Evolutionary conservation across 2,797 vertebrate genomes (phyloP).

Genomic region (Sebastes paucispinis): DNA sequence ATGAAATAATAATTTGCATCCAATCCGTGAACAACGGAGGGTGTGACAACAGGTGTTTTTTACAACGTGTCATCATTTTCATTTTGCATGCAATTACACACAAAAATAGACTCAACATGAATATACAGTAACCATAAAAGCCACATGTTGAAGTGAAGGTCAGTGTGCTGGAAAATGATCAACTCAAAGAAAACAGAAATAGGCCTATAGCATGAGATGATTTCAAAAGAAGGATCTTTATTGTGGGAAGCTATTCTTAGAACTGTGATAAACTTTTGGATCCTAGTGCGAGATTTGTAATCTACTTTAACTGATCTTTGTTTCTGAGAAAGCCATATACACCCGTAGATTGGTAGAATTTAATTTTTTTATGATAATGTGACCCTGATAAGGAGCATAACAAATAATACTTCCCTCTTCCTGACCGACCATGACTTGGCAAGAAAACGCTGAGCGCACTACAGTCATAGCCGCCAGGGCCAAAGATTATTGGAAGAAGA

Average conservation of each 20-base stretch:
- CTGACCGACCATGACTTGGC: not conserved
- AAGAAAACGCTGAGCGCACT: not conserved
- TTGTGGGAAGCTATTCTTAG: not conserved
- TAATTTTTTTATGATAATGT: not conserved
- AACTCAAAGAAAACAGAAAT: constrained; percentile 11
- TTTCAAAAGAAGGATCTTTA: not conserved
- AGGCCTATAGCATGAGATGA: not conserved
- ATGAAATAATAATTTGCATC: not conserved
- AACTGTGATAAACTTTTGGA: not conserved
- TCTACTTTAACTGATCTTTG: not conserved
- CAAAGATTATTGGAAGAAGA: constrained; percentile 11
- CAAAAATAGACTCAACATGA: not conserved
- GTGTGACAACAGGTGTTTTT: constrained; percentile 2
- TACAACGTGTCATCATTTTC: not conserved
- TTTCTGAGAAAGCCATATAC: rapidly evolving
- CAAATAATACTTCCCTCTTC: constrained; percentile 4
- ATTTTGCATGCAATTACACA: constrained; percentile 3
- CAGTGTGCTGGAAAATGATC: not conserved
- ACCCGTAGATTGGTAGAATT: not conserved
- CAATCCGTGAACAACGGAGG: not conserved
- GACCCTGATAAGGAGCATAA: not conserved
- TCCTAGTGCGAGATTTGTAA: not conserved
- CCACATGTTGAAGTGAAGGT: constrained; percentile 23
- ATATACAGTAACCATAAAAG: constrained; percentile 15
- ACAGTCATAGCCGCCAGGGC: not conserved